Evolutionary conservation across 2,797 vertebrate species (phyloP).

Genomic region (Syncerus caffer): DNA sequence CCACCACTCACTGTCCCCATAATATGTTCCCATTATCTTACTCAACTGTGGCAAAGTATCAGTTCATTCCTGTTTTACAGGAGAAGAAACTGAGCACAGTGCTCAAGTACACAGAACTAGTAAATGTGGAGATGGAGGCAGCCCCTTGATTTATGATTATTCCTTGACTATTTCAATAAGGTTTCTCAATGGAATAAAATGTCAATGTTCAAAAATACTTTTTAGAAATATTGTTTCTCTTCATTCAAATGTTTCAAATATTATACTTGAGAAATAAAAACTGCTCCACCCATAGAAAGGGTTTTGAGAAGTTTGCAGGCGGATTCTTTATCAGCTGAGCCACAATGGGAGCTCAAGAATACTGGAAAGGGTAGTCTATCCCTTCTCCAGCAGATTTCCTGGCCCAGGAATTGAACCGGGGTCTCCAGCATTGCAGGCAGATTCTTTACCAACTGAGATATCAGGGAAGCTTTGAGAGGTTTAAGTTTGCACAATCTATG

Average conservation of each 20-base stretch:
- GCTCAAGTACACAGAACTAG: background rate
- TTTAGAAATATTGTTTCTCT: background rate
- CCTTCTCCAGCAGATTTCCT: background rate
- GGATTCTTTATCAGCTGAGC: background rate
- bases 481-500: background rate
- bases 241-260: background rate
- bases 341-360: background rate
- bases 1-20: background rate
- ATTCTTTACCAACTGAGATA: background rate
- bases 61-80: background rate
- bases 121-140: background rate
- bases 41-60: background rate
- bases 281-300: background rate
- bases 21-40: background rate
- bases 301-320: background rate
- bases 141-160: background rate
- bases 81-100: background rate
- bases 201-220: background rate
- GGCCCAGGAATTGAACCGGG: fast-evolving
- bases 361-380: background rate
- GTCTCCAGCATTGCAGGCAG: background rate
- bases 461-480: background rate
- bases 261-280: background rate
- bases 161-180: background rate
- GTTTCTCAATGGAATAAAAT: background rate